These are phyloP conservation scores for Nephotettix cincticeps DNA, from an alignment of 1,140 invertebrate species.

Conservation along the genomic window DNA sequence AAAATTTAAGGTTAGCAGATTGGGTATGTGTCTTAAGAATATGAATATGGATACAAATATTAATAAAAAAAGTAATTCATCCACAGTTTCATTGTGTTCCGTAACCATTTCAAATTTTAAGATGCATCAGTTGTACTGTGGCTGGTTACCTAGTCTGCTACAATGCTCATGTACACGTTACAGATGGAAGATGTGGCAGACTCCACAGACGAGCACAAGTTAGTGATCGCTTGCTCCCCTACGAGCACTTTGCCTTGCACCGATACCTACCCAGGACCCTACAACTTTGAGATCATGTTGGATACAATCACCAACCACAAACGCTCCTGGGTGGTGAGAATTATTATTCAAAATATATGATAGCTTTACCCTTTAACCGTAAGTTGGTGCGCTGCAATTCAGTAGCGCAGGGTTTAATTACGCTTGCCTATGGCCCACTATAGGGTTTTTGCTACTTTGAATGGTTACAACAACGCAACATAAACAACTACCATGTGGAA, in stretches of 20 bases:
- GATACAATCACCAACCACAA: constrained; percentile 40
- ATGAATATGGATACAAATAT: neutral
- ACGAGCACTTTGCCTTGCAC: constrained; percentile 38
- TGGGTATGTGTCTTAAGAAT: neutral
- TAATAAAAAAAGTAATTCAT: neutral
- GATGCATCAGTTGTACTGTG: neutral
- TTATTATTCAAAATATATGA: too few relatives aligned
- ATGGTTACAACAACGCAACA: too few relatives aligned
- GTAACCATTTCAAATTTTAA: neutral
- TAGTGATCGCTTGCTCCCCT: constrained; percentile 17
- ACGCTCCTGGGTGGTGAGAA: constrained; percentile 46
- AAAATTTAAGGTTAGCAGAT: neutral
- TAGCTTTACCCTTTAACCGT: too few relatives aligned
- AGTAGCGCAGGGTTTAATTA: too few relatives aligned
- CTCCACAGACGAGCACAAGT: constrained; percentile 7
- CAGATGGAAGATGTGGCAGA: constrained; percentile 5
- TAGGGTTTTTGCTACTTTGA: too few relatives aligned
- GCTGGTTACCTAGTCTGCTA: neutral
- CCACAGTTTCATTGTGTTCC: neutral
- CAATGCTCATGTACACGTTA: neutral
- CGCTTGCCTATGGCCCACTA: too few relatives aligned
- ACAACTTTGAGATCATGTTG: constrained; percentile 44
- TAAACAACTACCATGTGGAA: too few relatives aligned
- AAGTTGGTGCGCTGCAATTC: too few relatives aligned
- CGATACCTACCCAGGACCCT: constrained; percentile 44